Evolutionary conservation across 2,797 vertebrate species (phyloP), one percentile per base, ranked within the genome.

Genomic region (Phataginus tricuspis): DNA sequence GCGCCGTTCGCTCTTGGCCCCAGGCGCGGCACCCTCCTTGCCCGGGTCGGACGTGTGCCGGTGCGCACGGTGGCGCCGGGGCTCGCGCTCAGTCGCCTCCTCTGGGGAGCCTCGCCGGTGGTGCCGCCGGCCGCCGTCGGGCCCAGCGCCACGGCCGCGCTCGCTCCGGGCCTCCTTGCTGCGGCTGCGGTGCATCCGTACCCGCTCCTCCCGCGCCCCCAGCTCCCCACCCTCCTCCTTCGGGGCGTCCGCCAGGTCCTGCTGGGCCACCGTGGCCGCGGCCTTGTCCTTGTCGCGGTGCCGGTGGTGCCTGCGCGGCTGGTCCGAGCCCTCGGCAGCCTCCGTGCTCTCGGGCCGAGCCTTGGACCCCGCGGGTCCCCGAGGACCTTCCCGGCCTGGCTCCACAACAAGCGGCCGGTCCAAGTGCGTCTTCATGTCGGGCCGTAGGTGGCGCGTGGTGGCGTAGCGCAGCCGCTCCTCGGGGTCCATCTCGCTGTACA

Each of bases 371-470:
- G 53, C 2, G 51, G 97, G 88, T 29, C 85, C 98, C 93, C 98
- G 98, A 37, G 97, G 95, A n/a, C 98, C 98, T 0, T 99, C 99
- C 0, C 98, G 80, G 3, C 98, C 97, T 0, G 99, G 99, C 92
- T 99, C 99, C 27, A 99, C 99, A 39, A 99, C 99, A 64, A 99
- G 98, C 0, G 99, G 99, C 10, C 99, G 98, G 93, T 99, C 99
- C 86, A 99, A 97, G 96, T 99, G 99, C 0, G 99, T 99, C 98
- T 99, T 99, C 99, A 99, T 99, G 97, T 99, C 99, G 0, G 99
- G 99, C 0, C 99, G 98, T 91, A 99, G 98, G 97, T 99, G 99
- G 42, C 99, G 99, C n/a, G 98, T 98, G 18, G 99, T 99, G 13
- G 99, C 99, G 0, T 99, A 98, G 19, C 98, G 98, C 34, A 99